Evolutionary conservation across 2,888 invertebrate species (phyloP), one percentile per base, ranked within the genome.

Genomic region (Lasioglossum zephyrum): DNA sequence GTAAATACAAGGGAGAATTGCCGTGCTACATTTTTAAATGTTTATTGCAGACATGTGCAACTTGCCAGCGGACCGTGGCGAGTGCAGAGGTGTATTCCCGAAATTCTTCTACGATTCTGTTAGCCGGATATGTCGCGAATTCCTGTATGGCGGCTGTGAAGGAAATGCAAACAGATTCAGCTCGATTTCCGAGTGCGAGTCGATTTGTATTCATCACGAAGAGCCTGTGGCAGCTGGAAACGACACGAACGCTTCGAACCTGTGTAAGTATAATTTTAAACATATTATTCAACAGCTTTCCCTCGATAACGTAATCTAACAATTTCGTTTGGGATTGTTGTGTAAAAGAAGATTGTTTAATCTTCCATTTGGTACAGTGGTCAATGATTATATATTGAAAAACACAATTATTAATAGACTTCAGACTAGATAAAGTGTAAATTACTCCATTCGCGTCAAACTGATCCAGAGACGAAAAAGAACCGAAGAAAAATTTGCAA

Each of bases 141-240:
- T 98, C 95, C 95, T 95, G 2, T 99, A 97, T 93, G 97, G 98
- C 60, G 98, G 98, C 82, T 99, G 98, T 94, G 96, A 96, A 60
- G 98, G 98, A 53, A 98, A 98, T 91, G 97, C 97, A 77, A 99
- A 99, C 95, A 96, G 98, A 79, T 99, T 99, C 95, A 97, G 97
- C 82, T 96, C 96, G 16, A 94, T 95, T n/a, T 96, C 96, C 47
- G 98, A 98, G 93, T 98, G 98, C 93, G 96, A 97, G 93, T 96
- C 96, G 6, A 95, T 97, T 92, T 98, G 98, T 95, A 94, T 96
- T 82, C 96, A 96, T 80, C 96, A 95, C 73, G 96, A 96, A 90
- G 97, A 97, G 91, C 96, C 96, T 90, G 93, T 95, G 13, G 93
- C 95, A 5, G 88, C 93, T 81, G 95, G 95, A 87, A 95, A 95